A percentile compares a stretch with the other conserved stretches of the same genome.
Evolutionary conservation across 2,113 vertebrate genomes (phyloP).

Genomic region (Camelus dromedarius): DNA sequence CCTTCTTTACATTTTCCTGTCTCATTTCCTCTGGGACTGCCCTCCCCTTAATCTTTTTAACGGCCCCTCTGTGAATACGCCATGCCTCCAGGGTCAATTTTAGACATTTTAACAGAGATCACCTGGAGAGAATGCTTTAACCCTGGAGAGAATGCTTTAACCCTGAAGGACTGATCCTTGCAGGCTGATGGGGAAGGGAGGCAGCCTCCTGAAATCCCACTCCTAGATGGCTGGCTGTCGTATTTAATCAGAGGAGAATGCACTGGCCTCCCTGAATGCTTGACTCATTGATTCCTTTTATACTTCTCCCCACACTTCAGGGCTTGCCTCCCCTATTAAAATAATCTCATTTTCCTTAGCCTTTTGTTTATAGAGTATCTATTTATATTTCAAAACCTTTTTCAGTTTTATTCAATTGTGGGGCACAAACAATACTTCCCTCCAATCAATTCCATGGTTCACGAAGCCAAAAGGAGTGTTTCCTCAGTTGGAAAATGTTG

Average conservation of each 20-base stretch:
- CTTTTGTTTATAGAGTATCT: slow-evolving; percentile 3
- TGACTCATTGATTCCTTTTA: not conserved
- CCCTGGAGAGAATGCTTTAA: not conserved
- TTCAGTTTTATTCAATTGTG: slow-evolving; percentile 43
- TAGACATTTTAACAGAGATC: slow-evolving; percentile 8
- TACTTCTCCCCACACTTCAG: not conserved
- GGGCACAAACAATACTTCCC: not conserved
- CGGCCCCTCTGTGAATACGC: not conserved
- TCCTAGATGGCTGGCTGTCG: not conserved
- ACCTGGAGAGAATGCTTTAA: not conserved
- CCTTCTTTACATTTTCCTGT: not conserved
- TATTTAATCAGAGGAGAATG: slow-evolving; percentile 28
- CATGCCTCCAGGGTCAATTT: not conserved
- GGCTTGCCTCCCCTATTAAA: not conserved
- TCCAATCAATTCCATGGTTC: not conserved
- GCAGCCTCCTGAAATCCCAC: not conserved
- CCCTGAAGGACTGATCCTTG: not conserved
- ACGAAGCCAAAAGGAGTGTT: slow-evolving; percentile 34
- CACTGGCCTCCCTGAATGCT: not conserved
- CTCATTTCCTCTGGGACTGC: not conserved
- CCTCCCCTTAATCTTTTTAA: not conserved
- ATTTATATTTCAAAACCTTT: not conserved
- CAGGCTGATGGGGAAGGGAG: not conserved
- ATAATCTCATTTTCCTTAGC: not conserved
- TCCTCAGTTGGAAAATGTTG: slow-evolving; percentile 41